Evolutionary conservation across 2,113 vertebrate genomes (phyloP), one percentile per base, ranked within the genome.

Genomic region (Tor tambroides): DNA sequence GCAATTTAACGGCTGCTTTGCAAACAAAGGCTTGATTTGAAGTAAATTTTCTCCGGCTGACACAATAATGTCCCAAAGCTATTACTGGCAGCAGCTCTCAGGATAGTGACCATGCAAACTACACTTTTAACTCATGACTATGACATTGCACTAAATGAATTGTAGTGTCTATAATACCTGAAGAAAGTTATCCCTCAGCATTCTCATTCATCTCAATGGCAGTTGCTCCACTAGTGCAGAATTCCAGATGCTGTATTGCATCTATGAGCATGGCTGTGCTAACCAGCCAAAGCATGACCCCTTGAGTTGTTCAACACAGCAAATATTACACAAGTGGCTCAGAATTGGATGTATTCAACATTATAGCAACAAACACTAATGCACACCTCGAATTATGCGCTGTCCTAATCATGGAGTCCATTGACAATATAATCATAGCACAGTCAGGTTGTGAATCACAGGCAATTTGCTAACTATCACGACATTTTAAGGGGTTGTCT

Each of bases 391-490:
- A 94, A 94, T 93, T 94, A 93, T 32, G 51, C 23, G 86, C 90
- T 86, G 91, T 94, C 92, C 93, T 93, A 94, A 95, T 94, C 94
- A 95, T 89, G 92, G 92, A 93, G 94, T 92, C 90, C 92, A 93
- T 91, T 94, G 93, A 95, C 94, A 94, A 93, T 91, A 94, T 94
- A 93, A 95, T 95, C 93, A 94, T 90, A 91, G 93, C 90, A 93
- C 93, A 94, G 94, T 94, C 93, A 93, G 89, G 89, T 92, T 92
- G 90, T 88, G 85, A 93, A 93, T 94, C 92, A 92, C 91, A 90
- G 87, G 91, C 93, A 94, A 93, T 95, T 94, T 94, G 91, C 91
- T 90, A 91, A 93, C 91, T 91, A 91, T 86, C 91, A 87, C 85
- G 59, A 89, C 90, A 92, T 90, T 94, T 92, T 90, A 92, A 91